A percentile compares a stretch with the other conserved stretches of the same genome.
These are phyloP conservation scores for Pollenia angustigena DNA, from an alignment of 2,888 invertebrate species.

Conservation along the genomic window DNA sequence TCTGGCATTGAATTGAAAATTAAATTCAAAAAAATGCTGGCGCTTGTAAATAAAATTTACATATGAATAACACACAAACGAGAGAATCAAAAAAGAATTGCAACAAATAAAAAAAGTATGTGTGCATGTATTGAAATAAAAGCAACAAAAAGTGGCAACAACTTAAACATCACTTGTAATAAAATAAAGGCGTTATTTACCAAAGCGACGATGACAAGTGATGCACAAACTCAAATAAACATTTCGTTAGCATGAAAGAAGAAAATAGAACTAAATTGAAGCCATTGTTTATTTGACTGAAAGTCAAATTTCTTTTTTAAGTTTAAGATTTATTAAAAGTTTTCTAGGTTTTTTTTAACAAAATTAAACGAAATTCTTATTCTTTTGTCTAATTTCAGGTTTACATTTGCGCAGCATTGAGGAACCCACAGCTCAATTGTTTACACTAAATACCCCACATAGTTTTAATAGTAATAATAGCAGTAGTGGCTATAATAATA, in stretches of 20 bases:
- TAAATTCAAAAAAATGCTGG: neutral
- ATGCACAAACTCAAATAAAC: constrained; percentile 14
- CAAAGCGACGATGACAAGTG: neutral
- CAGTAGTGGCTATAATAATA: constrained; percentile 43
- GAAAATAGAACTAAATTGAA: constrained; percentile 23
- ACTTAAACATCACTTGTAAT: neutral
- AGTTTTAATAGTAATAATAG: constrained; percentile 59
- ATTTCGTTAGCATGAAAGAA: neutral
- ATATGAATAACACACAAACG: constrained; percentile 45
- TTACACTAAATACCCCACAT: constrained; percentile 74
- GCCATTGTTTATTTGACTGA: neutral
- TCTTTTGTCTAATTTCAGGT: constrained; percentile 85
- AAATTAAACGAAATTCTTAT: neutral
- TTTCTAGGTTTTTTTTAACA: neutral
- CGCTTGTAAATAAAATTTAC: constrained; percentile 60
- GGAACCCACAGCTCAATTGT: constrained; percentile 88
- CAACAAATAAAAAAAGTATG: constrained; percentile 15
- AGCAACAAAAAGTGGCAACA: neutral
- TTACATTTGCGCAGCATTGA: constrained; percentile 94
- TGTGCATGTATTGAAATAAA: neutral
- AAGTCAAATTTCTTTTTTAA: neutral
- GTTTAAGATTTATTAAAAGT: neutral
- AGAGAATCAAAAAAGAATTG: neutral
- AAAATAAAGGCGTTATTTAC: constrained; percentile 28
- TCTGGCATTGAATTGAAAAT: neutral